Evolutionary conservation across 2,113 vertebrate genomes (phyloP).

Genomic region (Passer domesticus): DNA sequence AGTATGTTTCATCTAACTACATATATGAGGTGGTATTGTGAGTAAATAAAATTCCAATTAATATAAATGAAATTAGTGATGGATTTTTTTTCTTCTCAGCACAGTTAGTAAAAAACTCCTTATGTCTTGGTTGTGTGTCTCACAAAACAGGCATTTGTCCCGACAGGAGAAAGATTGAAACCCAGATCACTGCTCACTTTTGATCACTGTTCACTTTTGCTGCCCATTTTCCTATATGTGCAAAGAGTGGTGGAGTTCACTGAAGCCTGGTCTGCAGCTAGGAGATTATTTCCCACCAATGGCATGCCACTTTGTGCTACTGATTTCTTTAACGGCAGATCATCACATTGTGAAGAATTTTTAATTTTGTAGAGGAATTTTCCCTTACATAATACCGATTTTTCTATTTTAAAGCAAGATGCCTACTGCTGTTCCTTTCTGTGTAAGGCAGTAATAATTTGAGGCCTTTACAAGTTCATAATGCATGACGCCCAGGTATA

Average conservation of each 20-base stretch:
- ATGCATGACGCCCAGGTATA: not conserved
- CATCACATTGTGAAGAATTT: not conserved
- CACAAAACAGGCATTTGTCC: not conserved
- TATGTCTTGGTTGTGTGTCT: not conserved
- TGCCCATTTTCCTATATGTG: not conserved
- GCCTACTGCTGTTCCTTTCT: not conserved
- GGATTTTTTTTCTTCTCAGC: not conserved
- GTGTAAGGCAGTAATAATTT: not conserved
- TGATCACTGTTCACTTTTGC: not conserved
- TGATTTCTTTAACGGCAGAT: not conserved
- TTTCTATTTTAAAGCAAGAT: not conserved
- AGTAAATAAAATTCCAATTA: not conserved
- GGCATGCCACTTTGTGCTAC: not conserved
- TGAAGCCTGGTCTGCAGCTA: not conserved
- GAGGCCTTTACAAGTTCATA: not conserved
- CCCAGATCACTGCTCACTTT: not conserved
- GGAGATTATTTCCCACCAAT: not conserved
- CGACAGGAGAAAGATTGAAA: not conserved
- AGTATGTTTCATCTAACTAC: not conserved
- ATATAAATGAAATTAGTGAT: not conserved
- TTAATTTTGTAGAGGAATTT: not conserved
- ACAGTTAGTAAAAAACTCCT: not conserved
- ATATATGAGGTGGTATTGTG: not conserved
- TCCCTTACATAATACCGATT: not conserved
- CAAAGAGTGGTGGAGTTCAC: not conserved